Percentiles rank a stretch among this genome's conserved stretches.
phyloP scores from a whole-genome alignment of 2,797 vertebrate genomes.

The Ctenopoma multispine region DNA sequence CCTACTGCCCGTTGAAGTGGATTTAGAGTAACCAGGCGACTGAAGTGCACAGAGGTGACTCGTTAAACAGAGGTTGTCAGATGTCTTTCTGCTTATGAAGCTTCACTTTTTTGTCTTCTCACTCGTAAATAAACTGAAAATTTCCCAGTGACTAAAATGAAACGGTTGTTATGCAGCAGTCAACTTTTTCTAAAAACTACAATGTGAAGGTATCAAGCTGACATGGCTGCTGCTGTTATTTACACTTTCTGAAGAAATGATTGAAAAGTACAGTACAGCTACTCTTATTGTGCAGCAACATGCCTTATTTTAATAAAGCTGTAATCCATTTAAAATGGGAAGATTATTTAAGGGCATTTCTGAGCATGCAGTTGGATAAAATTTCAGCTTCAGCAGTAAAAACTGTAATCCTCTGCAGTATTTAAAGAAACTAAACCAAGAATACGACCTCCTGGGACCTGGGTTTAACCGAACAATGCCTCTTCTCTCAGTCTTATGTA shows the following conservation, averaged over 20 bases:
- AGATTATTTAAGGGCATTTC: neutral
- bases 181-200: neutral
- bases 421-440: constrained; percentile 5
- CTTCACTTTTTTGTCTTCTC: neutral
- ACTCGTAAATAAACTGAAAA: no score
- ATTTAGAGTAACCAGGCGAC: no score
- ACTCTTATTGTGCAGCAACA: neutral
- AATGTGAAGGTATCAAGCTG: neutral
- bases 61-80: neutral
- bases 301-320: neutral
- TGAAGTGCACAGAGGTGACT: neutral
- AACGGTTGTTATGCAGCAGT: neutral
- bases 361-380: neutral
- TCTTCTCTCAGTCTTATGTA: constrained; percentile 20
- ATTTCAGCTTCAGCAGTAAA: constrained; percentile 16
- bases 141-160: neutral
- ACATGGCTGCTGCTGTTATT: neutral
- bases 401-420: neutral
- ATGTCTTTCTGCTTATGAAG: neutral
- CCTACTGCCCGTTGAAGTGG: no score
- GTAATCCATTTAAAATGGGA: neutral
- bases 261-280: no score
- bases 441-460: constrained; percentile 15
- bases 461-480: constrained; percentile 37
- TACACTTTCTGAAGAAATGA: neutral